Conservation (phyloP, 2,797 vertebrate species). For the Sorex maritimensis region DNA sequence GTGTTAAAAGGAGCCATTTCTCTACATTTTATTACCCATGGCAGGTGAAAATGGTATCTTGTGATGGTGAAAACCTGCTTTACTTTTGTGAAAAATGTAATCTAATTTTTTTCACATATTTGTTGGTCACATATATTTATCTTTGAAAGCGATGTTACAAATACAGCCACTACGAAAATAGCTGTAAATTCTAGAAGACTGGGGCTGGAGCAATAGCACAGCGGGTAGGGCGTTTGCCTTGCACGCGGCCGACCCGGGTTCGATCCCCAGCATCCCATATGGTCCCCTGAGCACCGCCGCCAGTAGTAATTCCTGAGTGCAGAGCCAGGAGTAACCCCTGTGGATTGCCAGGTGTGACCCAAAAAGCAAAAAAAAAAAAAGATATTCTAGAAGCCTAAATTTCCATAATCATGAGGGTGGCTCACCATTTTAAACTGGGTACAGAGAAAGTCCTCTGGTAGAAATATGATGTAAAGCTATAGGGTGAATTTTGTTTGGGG, state of each 20-base stretch:
- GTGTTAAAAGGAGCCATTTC: background rate
- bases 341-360: no score
- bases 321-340: no score
- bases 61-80: conserved; percentile 13
- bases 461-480: background rate
- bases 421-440: conserved; percentile 56
- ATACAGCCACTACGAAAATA: background rate
- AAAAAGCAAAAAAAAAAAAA: no score
- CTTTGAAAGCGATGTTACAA: conserved; percentile 28
- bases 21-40: background rate
- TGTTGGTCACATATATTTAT: background rate
- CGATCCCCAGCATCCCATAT: no score
- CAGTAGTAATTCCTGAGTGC: no score
- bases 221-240: no score
- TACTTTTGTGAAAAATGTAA: background rate
- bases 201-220: no score
- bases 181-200: background rate
- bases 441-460: conserved; percentile 47
- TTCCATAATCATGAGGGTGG: conserved; percentile 39
- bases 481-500: background rate
- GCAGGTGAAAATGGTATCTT: background rate
- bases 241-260: no score
- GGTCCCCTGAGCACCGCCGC: no score
- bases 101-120: conserved; percentile 4
- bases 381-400: background rate